phyloP scores from a whole-genome alignment of 2,888 invertebrate genomes.

The Craniophora ligustri region DNA sequence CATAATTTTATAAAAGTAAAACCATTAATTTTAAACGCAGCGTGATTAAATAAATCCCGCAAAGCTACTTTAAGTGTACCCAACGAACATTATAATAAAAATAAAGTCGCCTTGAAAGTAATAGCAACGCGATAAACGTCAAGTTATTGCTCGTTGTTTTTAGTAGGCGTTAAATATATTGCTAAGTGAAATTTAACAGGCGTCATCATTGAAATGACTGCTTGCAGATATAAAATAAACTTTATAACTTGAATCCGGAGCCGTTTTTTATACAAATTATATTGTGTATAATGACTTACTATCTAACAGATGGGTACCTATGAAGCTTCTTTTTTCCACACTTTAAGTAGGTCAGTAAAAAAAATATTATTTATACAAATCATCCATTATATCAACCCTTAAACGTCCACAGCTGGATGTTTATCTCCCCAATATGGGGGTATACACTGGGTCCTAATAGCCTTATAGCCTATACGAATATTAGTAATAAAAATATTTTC shows the following conservation, averaged over 20 bases:
- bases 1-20: too few species aligned
- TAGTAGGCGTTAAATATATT: slow-evolving; percentile 39
- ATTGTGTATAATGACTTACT: too few species aligned
- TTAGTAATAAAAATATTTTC: too few species aligned
- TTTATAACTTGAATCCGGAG: background rate
- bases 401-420: too few species aligned
- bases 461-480: too few species aligned
- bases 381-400: too few species aligned
- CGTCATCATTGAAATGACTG: slow-evolving; percentile 15
- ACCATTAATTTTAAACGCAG: background rate
- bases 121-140: slow-evolving; percentile 33
- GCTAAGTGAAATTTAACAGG: slow-evolving; percentile 39
- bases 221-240: background rate
- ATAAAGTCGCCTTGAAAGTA: slow-evolving; percentile 14
- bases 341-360: too few species aligned
- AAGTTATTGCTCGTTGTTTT: slow-evolving; percentile 37
- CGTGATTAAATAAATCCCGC: background rate
- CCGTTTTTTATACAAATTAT: background rate
- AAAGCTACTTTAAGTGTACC: slow-evolving; percentile 1
- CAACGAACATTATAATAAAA: slow-evolving; percentile 14
- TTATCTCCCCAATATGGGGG: too few species aligned
- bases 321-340: too few species aligned
- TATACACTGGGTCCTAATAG: too few species aligned
- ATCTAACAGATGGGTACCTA: too few species aligned
- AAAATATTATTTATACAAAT: too few species aligned